These are phyloP conservation scores for Orthosia incerta DNA, from an alignment of 2,888 invertebrate genomes.

Conservation along the genomic window DNA sequence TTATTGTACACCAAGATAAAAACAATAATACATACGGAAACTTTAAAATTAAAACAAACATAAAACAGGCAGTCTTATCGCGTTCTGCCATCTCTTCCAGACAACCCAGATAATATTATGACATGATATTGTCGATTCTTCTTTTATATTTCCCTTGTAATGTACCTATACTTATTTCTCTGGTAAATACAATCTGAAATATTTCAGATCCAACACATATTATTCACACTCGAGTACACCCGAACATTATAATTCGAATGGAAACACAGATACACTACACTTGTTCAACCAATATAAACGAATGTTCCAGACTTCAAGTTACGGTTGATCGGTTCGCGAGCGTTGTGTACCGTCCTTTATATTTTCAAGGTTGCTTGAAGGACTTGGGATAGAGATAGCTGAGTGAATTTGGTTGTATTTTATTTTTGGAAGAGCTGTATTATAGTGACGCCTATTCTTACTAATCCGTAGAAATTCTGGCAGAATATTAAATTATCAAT, in stretches of 20 bases:
- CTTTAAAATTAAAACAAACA: too few species aligned
- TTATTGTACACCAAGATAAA: too few species aligned
- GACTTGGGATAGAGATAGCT: background rate
- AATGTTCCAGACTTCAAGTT: slow-evolving; percentile 25
- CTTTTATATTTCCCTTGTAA: background rate
- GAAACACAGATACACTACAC: slow-evolving; percentile 40
- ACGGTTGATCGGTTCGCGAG: slow-evolving; percentile 22
- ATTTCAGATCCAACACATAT: slow-evolving; percentile 17
- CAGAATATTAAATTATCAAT: too few species aligned
- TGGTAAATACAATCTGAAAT: slow-evolving; percentile 9
- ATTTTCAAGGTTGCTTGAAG: slow-evolving; percentile 22
- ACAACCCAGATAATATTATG: too few species aligned
- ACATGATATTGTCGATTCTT: background rate
- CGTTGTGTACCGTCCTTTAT: slow-evolving; percentile 26
- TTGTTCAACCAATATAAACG: slow-evolving; percentile 29
- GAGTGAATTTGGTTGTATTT: background rate
- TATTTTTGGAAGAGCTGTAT: background rate
- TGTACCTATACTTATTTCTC: background rate
- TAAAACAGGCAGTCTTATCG: too few species aligned
- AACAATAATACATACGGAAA: too few species aligned
- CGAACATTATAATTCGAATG: slow-evolving; percentile 47
- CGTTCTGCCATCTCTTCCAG: too few species aligned
- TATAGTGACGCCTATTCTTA: background rate
- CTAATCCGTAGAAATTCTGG: background rate
- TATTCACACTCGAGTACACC: slow-evolving; percentile 24